Conservation (phyloP, 2,888 invertebrate genomes). For the Drosophila paracracens region DNA sequence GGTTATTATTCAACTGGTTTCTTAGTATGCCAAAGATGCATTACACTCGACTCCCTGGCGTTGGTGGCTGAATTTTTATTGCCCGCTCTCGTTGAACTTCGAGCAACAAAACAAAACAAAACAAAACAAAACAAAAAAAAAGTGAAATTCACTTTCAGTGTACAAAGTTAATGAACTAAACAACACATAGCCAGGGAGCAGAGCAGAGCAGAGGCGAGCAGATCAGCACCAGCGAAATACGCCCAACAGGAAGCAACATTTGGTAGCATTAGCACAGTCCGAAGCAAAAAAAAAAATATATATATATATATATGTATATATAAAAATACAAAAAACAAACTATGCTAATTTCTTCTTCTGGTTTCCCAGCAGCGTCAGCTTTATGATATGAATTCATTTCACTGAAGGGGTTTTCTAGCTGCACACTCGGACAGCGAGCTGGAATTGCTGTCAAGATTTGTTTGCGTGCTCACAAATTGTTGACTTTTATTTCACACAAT, state of each 20-base stretch:
- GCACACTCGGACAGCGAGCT: constrained; percentile 6
- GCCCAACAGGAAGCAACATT: constrained; percentile 56
- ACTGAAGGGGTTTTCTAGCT: constrained; percentile 27
- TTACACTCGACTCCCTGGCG: constrained; percentile 30
- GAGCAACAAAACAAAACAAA: constrained; percentile 39
- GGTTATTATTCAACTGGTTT: constrained; percentile 77
- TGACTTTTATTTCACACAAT: constrained; percentile 80
- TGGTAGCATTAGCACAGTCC: constrained; percentile 71
- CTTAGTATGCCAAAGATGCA: constrained; percentile 65
- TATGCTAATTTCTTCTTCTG: constrained; percentile 69
- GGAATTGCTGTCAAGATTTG: constrained; percentile 47
- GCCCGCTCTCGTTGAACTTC: constrained; percentile 71
- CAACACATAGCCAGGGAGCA: constrained; percentile 25
- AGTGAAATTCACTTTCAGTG: constrained; percentile 74
- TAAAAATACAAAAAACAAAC: constrained; percentile 32
- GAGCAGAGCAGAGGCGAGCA: neutral
- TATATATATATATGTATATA: too few species aligned
- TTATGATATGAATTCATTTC: constrained; percentile 72
- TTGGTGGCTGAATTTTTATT: constrained; percentile 41
- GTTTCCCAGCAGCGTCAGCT: constrained; percentile 51
- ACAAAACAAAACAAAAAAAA: constrained; percentile 41
- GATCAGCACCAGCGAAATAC: constrained; percentile 8
- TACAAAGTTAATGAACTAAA: constrained; percentile 70
- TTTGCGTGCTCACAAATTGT: constrained; percentile 76
- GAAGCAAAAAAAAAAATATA: constrained; percentile 16